phyloP scores from a whole-genome alignment of 2,113 vertebrate species.

The Pseudois nayaur region DNA sequence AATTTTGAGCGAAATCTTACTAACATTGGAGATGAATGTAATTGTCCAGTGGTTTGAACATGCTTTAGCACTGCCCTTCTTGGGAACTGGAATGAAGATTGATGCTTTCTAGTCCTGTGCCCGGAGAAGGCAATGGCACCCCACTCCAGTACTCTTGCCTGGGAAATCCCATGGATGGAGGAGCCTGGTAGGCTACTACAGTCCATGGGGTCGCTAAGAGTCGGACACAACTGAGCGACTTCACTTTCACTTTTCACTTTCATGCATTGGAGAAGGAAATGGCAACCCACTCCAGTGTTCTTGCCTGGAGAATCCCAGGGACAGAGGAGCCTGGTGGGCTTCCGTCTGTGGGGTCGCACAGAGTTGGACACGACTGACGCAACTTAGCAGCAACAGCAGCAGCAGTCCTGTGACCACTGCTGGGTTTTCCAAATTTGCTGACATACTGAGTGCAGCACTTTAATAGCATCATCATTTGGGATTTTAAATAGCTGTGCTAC shows the following conservation, averaged over 20 bases:
- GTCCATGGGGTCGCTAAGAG: too few species aligned
- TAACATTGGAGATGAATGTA: background rate
- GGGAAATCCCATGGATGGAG: too few species aligned
- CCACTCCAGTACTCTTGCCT: too few species aligned
- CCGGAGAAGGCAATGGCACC: too few species aligned
- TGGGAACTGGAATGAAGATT: background rate
- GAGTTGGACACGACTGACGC: rapidly evolving
- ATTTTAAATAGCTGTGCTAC: background rate
- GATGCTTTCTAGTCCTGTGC: background rate
- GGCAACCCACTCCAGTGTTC: too few species aligned
- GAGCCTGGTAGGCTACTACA: too few species aligned
- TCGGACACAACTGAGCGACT: rapidly evolving
- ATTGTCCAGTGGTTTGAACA: background rate
- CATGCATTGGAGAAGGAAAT: too few species aligned
- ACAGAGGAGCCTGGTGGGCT: too few species aligned
- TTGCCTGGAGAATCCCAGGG: too few species aligned
- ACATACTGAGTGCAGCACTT: background rate
- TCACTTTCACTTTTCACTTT: too few species aligned
- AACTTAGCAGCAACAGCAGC: too few species aligned
- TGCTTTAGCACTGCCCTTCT: background rate
- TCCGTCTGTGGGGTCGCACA: rapidly evolving
- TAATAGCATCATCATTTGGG: background rate
- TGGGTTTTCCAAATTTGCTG: background rate
- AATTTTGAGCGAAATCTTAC: background rate
- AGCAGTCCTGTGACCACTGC: background rate